A percentile compares a stretch with the other conserved stretches of the same genome.
These are phyloP conservation scores for Chrysolina oricalcia DNA, from an alignment of 2,888 invertebrate species.

Conservation along the genomic window DNA sequence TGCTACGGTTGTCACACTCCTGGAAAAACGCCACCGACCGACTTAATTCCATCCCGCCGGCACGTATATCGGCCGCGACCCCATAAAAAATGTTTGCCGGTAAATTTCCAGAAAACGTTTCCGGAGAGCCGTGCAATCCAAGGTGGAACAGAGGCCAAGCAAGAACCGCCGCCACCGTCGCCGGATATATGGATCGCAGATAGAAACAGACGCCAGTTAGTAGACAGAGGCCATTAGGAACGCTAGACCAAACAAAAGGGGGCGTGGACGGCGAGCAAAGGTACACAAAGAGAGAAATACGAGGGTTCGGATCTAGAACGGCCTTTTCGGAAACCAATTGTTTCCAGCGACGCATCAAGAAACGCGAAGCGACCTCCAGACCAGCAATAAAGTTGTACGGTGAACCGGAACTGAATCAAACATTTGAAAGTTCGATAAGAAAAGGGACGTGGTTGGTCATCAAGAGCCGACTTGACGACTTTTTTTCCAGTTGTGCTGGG, in stretches of 20 bases:
- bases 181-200: conserved; percentile 27
- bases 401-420: no score
- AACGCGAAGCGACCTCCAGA: no score
- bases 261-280: conserved; percentile 19
- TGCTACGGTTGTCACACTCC: not conserved
- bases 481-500: no score
- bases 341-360: not conserved
- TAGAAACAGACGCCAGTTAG: conserved; percentile 31
- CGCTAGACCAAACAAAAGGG: conserved; percentile 40
- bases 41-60: conserved; percentile 1
- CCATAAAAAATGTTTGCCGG: conserved; percentile 32
- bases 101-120: conserved; percentile 38
- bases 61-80: conserved; percentile 28
- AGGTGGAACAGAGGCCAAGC: conserved; percentile 19
- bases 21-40: not conserved
- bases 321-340: not conserved
- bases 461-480: no score
- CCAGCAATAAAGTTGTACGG: no score
- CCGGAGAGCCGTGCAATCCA: conserved; percentile 24
- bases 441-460: no score
- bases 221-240: conserved; percentile 33
- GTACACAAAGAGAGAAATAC: conserved; percentile 10
- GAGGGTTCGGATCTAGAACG: not conserved
- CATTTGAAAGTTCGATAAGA: no score
- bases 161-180: not conserved